Percentiles rank a stretch among this genome's conserved stretches.
Conservation (phyloP, 2,113 vertebrate species). For the Hippocampus abdominalis region DNA sequence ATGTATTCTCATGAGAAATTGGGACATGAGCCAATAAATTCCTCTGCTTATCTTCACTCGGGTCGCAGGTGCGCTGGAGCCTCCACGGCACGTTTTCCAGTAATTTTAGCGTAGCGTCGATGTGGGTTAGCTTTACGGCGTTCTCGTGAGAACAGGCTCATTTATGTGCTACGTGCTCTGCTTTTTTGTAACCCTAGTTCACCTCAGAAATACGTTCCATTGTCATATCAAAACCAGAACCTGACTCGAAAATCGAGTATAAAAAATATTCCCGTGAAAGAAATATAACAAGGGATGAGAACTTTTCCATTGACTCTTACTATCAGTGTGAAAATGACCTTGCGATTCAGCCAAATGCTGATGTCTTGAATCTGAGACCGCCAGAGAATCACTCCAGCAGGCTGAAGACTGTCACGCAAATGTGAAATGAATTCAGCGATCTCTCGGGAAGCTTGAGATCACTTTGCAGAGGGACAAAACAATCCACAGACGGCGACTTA, state of each 20-base stretch:
- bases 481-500: neutral
- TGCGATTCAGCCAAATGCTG: neutral
- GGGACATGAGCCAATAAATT: neutral
- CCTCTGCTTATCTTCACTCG: neutral
- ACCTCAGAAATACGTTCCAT: neutral
- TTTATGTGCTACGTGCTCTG: neutral
- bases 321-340: neutral
- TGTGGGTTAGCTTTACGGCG: too few species aligned
- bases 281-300: neutral
- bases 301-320: neutral
- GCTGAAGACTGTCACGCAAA: neutral
- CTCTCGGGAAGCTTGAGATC: neutral
- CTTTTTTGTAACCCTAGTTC: neutral
- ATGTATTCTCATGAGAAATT: neutral
- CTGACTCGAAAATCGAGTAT: neutral
- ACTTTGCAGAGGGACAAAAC: neutral
- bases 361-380: neutral
- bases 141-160: too few species aligned
- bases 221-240: neutral
- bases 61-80: neutral
- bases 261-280: constrained; percentile 10
- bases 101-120: too few species aligned
- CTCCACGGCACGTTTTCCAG: neutral
- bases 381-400: neutral
- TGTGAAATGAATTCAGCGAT: neutral